Base-by-base conservation (phyloP, 2,888 invertebrate species). In the Acleris emargana region DNA sequence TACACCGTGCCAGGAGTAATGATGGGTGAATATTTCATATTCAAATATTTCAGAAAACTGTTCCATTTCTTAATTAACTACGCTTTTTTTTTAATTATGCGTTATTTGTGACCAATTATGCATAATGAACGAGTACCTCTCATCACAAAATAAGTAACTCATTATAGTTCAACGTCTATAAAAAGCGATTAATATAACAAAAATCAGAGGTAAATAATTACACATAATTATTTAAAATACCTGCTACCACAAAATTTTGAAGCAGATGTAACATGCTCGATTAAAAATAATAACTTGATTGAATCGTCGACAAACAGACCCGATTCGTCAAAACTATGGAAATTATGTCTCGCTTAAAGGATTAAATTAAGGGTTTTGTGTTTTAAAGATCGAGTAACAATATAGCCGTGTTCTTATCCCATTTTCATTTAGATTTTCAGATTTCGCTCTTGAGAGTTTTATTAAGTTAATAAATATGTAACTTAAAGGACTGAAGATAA, bases 251-350 rank as follows among this genome's bases (percentile, higher is more conserved):
- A 76, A 70, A 22, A 20, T 11, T 66, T 20, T 43, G 18, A 73
- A 79, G 82, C 86, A 88, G 86, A 88, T 87, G 88, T 81, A 69
- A 74, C 57, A 71, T 73, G 74, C 71, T 80, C 83, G 84, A 87
- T 89, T 89, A 86, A 86, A 88, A 86, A 78, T 88, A 89, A 90
- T 84, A 82, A 82, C 81, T 83, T 84, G 82, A 87, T 88, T 83
- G 84, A 82, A 80, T 80, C 76, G 49, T 72, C 80, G 71, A 85
- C 84, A 86, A 84, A 83, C 82, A 78, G 78, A 84, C 81, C 80
- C 78, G 78, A 86, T 85, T 78, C 76, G 79, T 77, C 78, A 79
- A 79, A 87, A 86, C 84, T 84, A 87, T 84, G 83, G 80, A 80
- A 86, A 81, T 85, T 84, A 89, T 83, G 84, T 87, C 89, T 90